Evolutionary conservation across 1,140 invertebrate genomes (phyloP).

Genomic region (Drosophila kohkoa): DNA sequence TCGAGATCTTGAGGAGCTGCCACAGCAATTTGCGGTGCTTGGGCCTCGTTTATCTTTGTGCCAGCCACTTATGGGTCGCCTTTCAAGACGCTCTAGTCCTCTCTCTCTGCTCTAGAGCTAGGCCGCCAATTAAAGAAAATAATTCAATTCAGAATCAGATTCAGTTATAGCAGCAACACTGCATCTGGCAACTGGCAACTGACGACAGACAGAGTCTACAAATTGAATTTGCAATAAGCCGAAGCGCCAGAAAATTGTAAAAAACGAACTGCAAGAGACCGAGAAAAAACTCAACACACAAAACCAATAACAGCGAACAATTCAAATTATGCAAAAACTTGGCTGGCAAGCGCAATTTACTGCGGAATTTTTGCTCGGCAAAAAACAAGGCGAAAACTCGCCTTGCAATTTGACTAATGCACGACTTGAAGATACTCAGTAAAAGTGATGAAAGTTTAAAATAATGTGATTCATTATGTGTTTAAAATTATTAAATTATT

Average conservation of each 20-base stretch:
- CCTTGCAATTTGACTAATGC: too few species aligned
- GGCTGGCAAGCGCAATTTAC: constrained; percentile 67
- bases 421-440: constrained; percentile 3
- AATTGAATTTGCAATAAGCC: constrained; percentile 50
- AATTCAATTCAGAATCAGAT: constrained; percentile 34
- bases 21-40: constrained; percentile 33
- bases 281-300: constrained; percentile 40
- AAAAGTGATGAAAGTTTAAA: neutral
- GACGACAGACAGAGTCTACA: constrained; percentile 15
- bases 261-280: constrained; percentile 23
- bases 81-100: neutral
- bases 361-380: constrained; percentile 47
- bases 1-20: constrained; percentile 28
- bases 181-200: constrained; percentile 10
- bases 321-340: constrained; percentile 66
- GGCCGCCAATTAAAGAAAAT: constrained; percentile 42
- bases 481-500: too few species aligned
- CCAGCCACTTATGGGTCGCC: constrained; percentile 18
- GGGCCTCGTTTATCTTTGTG: constrained; percentile 26
- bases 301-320: constrained; percentile 71
- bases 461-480: too few species aligned
- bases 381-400: constrained; percentile 26
- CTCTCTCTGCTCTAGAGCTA: neutral
- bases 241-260: constrained; percentile 22
- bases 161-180: constrained; percentile 4